Evolutionary conservation across 2,113 vertebrate genomes (phyloP).

Genomic region (Proteles cristata): DNA sequence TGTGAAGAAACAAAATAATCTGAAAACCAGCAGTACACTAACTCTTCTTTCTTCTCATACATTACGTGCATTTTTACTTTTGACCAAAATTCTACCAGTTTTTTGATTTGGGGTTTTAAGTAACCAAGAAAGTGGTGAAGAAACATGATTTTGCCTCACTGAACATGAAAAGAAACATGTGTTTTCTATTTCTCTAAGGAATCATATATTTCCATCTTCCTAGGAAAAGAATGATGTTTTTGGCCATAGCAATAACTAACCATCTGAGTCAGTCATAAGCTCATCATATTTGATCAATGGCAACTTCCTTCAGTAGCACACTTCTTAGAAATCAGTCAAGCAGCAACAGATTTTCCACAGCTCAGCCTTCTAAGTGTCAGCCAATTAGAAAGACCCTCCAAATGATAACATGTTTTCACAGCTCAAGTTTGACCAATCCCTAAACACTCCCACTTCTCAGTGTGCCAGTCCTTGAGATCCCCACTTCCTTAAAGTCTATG

Average conservation of each 20-base stretch:
- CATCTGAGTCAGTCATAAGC: neutral
- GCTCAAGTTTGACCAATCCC: neutral
- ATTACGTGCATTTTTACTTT: neutral
- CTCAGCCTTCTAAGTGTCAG: neutral
- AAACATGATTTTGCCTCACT: neutral
- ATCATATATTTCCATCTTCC: neutral
- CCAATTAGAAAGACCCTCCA: neutral
- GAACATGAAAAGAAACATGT: neutral
- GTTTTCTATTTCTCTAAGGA: neutral
- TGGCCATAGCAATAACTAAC: neutral
- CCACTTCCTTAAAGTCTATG: neutral
- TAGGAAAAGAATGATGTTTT: neutral
- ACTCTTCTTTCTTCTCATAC: neutral
- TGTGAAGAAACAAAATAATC: neutral
- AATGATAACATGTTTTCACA: neutral
- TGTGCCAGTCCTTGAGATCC: neutral
- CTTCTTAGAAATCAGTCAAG: neutral
- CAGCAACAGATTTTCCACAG: neutral
- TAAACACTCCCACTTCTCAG: neutral
- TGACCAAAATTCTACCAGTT: neutral
- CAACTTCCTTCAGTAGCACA: neutral
- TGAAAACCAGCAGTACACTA: neutral
- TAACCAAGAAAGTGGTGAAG: neutral
- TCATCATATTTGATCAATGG: conserved; percentile 25
- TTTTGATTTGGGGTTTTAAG: neutral